Percentiles rank a stretch among this genome's conserved stretches.
phyloP scores from a whole-genome alignment of 2,888 invertebrate species.

The Napeogenes sylphis region DNA sequence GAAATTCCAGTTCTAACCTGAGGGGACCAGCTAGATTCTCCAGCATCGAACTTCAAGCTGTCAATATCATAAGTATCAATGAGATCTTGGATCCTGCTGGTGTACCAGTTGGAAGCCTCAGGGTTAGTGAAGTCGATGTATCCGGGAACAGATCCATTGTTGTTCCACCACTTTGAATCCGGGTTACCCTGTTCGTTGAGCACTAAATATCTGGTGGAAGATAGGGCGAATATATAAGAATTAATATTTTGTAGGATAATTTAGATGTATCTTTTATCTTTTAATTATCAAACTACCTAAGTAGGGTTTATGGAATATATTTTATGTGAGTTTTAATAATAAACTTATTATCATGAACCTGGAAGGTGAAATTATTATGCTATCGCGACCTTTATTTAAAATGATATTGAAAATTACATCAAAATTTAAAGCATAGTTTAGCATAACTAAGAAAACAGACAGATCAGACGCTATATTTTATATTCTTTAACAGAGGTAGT shows the following conservation, averaged over 20 bases:
- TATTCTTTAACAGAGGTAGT: too few relatives aligned
- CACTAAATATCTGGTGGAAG: constrained; percentile 64
- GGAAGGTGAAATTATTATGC: too few relatives aligned
- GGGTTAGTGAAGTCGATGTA: constrained; percentile 86
- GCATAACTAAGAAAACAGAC: too few relatives aligned
- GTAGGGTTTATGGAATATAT: too few relatives aligned
- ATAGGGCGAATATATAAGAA: background rate
- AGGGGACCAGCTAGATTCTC: constrained; percentile 84
- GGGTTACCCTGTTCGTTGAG: constrained; percentile 70
- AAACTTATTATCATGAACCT: too few relatives aligned
- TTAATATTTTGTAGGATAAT: background rate
- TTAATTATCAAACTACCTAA: too few relatives aligned
- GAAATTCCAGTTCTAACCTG: constrained; percentile 51
- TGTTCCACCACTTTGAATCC: constrained; percentile 75
- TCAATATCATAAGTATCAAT: constrained; percentile 81
- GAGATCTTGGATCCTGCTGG: constrained; percentile 69
- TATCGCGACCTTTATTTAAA: too few relatives aligned
- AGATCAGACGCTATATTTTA: too few relatives aligned
- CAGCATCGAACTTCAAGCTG: constrained; percentile 89
- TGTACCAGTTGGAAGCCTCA: constrained; percentile 80
- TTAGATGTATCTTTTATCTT: too few relatives aligned
- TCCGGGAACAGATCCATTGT: constrained; percentile 72
- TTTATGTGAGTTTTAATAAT: too few relatives aligned
- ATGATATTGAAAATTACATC: too few relatives aligned
- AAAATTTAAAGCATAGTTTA: too few relatives aligned